Evolutionary conservation across 1,140 invertebrate species (phyloP), one percentile per base, ranked within the genome.

Genomic region (Atta texana): DNA sequence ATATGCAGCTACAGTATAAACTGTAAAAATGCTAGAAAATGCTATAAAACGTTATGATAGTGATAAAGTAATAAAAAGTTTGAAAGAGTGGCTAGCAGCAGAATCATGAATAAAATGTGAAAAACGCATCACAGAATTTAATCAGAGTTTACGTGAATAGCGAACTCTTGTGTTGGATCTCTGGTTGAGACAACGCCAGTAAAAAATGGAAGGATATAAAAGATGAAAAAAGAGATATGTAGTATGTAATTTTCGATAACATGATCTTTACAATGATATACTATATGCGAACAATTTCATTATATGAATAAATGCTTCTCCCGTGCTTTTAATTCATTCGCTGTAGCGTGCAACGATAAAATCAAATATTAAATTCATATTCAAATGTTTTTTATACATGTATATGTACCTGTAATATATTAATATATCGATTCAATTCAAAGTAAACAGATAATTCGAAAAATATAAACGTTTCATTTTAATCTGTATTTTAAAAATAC

Each of bases 231-330:
- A 39, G 76, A 72, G n/a, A 76, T 76, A 86, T 49, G 68, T 74
- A 75, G 66, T 21, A 68, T 3, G 34, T 21, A 68, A 68, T 89
- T 86, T 57, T 55, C 75, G 69, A 89, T 80, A 81, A 89, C 75
- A 57, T 18, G 12, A 39, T 24, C n/a, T 12, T 49, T n/a, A 75
- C 59, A 69, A 75, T 64, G 69, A 53, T 51, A 66, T n/a, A 51
- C 10, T 16, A 80, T 28, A 44, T 44, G 57, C 5, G 31, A 71
- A 5, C 39, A 71, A 71, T 81, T 81, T 21, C 78, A 81, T 81
- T 81, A 28, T 57, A 69, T 14, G 6, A 66, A 61, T n/a, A 44
- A 21, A 44, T 51, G 49, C 28, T 64, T 31, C 21, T 28, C n/a
- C 24, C 24, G 7, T 28, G 28, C 63, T 69, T 24, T 55, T 69